Base-by-base conservation (phyloP, 2,797 vertebrate species). In the Sylvia borin region DNA sequence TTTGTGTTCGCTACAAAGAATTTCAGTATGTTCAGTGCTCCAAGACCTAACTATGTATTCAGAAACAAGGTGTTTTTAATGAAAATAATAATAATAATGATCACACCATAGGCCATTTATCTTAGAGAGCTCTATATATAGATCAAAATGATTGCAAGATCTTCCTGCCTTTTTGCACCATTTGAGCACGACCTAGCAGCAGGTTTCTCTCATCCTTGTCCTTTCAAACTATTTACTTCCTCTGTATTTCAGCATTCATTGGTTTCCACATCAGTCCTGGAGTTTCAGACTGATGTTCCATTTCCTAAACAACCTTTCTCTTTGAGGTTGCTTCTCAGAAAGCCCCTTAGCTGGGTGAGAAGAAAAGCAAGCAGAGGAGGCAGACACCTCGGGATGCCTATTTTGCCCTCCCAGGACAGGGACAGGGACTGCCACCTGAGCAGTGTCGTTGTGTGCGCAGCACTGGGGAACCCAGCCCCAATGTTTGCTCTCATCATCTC, bases 381-480 rank as follows among this genome's bases (percentile, higher is more conserved):
- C 22, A 57, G 47, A 16, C 10, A 24, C 5, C 13, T 79, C 7
- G 1, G 10, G 16, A 24, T 78, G 21, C 22, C 32, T 57, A 4
- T 45, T 58, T 48, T 62, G 6, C 17, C 32, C 19, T 38, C 3
- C 5, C 3, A 12, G 32, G 29, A 7, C 21, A 2, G 11, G 36
- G 25, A 4, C 2, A 2, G 11, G 11, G 17, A 16, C 3, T 7
- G 21, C 25, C 0, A 3, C 40, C 20, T 1, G 2, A 64, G 38
- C 32, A 34, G 8, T 1, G 3, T 6, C 20, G 25, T 40, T 22
- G 14, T 57, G 53, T 47, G 24, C 32, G 15, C 2, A 11, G 27
- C 17, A 32, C 14, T 18, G 29, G 8, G 22, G 18, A 62, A 10
- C 9, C 18, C 40, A 72, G 21, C 16, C 20, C 11, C 5, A 1